Base-by-base conservation (phyloP, 2,113 vertebrate species). In the Herpetotheres cachinnans region DNA sequence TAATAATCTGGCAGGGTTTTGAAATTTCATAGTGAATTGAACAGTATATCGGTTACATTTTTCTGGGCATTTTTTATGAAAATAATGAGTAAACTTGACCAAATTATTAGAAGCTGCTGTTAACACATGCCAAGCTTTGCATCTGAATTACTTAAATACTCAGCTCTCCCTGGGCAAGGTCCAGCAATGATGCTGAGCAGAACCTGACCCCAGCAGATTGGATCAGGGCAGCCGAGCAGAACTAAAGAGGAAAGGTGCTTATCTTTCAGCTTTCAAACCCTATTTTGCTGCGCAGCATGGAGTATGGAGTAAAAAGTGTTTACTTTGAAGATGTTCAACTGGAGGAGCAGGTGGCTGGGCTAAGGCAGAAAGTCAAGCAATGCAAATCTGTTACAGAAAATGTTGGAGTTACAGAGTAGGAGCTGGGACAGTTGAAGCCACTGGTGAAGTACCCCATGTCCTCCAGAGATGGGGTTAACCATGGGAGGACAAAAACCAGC, bases 381-480 rank as follows among this genome's bases (percentile, higher is more conserved):
- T 74, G 46, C 58, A 82, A 93, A 70, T 70, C 13, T 4, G 1
- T 62, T 69, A 29, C 29, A 11, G 59, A 71, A 59, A 26, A 92
- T n/a, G 8, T 24, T 36, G 29, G 42, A 38, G 5, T 58, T 67
- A 17, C 0, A 0, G 59, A 78, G 17, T 24, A 62, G 27, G 11
- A 82, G 22, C 52, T 86, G n/a, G 47, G 29, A 8, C 52, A 16
- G 61, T 20, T 34, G 22, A 62, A 71, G 4, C 7, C 7, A 18
- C 36, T 63, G 55, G 18, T 66, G 38, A 32, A 74, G n/a, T 16
- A 69, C 29, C 8, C 42, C 40, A 34, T 29, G 6, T 46, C 47
- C 40, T 56, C 27, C 15, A 77, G 67, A 34, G 36, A 14, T 22
- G 7, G n/a, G 6, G 10, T 27, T 38, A 84, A 50, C 17, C 32